A percentile compares a stretch with the other conserved stretches of the same genome.
Conservation (phyloP, 2,797 vertebrate species). For the Acanthornis magna region DNA sequence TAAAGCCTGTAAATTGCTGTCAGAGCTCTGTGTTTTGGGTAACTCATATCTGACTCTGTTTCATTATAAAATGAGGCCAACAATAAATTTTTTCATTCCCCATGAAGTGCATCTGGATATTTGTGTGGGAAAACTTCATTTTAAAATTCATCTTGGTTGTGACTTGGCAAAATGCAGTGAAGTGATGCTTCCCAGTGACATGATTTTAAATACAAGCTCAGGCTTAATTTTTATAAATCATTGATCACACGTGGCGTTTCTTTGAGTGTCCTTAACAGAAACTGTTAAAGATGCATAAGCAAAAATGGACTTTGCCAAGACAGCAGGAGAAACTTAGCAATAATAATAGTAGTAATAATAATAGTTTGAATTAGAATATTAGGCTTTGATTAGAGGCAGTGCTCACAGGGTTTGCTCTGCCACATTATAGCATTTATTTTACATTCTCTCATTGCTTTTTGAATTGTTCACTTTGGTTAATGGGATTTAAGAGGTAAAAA, state of each 20-base stretch:
- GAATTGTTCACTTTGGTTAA: background rate
- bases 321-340: background rate
- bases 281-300: background rate
- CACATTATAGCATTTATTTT: background rate
- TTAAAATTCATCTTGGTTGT: background rate
- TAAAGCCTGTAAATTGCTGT: background rate
- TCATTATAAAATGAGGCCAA: background rate
- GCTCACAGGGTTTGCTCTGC: background rate
- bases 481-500: background rate
- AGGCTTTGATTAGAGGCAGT: background rate
- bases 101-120: background rate
- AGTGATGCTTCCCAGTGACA: background rate
- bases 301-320: background rate
- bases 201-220: background rate
- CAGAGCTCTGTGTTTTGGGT: background rate
- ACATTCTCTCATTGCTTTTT: background rate
- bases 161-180: background rate
- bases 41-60: background rate
- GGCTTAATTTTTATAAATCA: background rate
- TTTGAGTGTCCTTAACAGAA: background rate
- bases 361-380: background rate
- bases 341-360: background rate
- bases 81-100: background rate
- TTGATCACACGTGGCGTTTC: background rate
- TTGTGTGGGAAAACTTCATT: background rate